Base-by-base conservation (phyloP, 2,113 vertebrate genomes). In the Toxotes jaculatrix region DNA sequence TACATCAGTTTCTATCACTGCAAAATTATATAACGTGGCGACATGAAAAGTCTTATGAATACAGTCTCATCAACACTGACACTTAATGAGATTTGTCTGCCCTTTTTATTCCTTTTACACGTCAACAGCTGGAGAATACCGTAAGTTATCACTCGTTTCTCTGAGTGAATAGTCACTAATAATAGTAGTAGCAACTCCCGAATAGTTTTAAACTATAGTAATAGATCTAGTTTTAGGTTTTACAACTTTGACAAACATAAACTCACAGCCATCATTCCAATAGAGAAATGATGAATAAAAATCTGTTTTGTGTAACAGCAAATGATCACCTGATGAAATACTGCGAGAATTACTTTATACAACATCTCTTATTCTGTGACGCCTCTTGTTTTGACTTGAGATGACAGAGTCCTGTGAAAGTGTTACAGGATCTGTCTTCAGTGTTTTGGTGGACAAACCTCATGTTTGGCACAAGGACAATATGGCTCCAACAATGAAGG, bases 101-200 rank as follows among this genome's bases (percentile, higher is more conserved):
- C 10, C 9, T 68, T 83, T 80, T 84, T 82, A 47, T 80, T 63
- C 45, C 21, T 57, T 83, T 72, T 40, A 49, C 66, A 74, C 32
- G 10, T 70, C 55, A 85, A 42, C 80, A 90, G 83, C 80, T 92
- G 90, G 85, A 92, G 88, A 89, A 86, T 83, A 88, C 85, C 80
- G 88, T 89, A 90, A 88, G 84, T 92, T 73, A 45, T 10, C 53
- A 60, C 40, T 71, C 31, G 40, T 82, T 63, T 23, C 47, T 21
- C 36, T 49, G 1, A 78, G n/a, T 63, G n/a, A 76, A 31, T 32
- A 70, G 66, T 32, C 21, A 19, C 7, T 38, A 61, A 12, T 55
- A 59, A 42, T 59, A 65, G 40, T 59, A 2, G 31, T 70, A 77
- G 68, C 64, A 49, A 59, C 77, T 51, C 61, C 19, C 45, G 1